Evolutionary conservation across 2,888 invertebrate species (phyloP).

Genomic region (Caradrina clavipalpis): DNA sequence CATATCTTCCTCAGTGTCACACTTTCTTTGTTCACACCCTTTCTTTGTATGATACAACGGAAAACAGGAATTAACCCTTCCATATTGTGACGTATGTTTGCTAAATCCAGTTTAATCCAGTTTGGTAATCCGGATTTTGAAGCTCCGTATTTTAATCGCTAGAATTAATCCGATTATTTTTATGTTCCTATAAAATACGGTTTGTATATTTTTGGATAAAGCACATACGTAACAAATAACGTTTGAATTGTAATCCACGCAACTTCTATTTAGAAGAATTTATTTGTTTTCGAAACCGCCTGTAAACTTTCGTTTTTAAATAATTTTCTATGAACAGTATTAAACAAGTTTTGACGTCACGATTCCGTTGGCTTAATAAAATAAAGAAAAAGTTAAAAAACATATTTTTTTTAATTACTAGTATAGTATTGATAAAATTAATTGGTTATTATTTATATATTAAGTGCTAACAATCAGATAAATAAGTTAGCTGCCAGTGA

Average conservation of each 20-base stretch:
- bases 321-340: background rate
- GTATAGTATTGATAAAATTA: constrained; percentile 7
- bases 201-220: background rate
- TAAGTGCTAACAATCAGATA: background rate
- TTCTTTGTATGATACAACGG: constrained; percentile 20
- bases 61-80: constrained; percentile 33
- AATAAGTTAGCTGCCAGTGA: background rate
- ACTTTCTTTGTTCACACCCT: constrained; percentile 50
- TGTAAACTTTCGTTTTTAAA: background rate
- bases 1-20: constrained; percentile 41
- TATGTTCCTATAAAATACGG: background rate
- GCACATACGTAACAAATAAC: no score
- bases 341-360: no score
- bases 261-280: background rate
- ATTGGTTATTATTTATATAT: background rate
- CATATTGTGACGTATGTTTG: constrained; percentile 16
- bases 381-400: no score
- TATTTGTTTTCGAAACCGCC: background rate
- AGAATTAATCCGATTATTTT: constrained; percentile 7
- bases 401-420: background rate
- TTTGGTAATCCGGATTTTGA: constrained; percentile 14
- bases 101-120: constrained; percentile 20
- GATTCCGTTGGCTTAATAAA: no score
- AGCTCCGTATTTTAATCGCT: constrained; percentile 20
- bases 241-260: background rate